phyloP scores from a whole-genome alignment of 1,140 invertebrate genomes.

The Pseudomyrmex pallidus region DNA sequence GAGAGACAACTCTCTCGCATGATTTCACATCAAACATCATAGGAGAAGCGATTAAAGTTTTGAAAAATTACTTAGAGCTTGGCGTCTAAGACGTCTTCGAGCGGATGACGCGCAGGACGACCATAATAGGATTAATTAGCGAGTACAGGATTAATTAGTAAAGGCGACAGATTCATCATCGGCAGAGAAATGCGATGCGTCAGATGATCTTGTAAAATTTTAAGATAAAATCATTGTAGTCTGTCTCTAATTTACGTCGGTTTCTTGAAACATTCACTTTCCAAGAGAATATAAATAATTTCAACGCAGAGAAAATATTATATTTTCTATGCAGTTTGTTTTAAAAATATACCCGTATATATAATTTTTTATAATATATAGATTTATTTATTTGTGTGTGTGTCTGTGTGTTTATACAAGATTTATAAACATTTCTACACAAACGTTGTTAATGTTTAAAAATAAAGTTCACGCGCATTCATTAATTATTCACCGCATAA shows the following conservation, averaged over 20 bases:
- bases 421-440: no score
- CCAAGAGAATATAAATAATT: neutral
- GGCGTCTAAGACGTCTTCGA: neutral
- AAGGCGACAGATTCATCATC: neutral
- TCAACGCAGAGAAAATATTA: neutral
- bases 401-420: no score
- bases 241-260: constrained; percentile 14
- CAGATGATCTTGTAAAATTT: constrained; percentile 27
- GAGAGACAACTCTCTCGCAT: neutral
- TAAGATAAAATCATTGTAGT: constrained; percentile 28
- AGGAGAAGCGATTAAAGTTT: neutral
- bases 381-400: neutral
- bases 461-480: neutral
- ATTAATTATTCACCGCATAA: constrained; percentile 37
- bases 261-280: constrained; percentile 1
- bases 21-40: neutral
- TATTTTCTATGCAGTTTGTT: neutral
- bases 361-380: neutral
- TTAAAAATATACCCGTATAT: no score
- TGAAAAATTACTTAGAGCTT: constrained; percentile 9
- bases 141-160: constrained; percentile 25
- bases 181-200: constrained; percentile 23
- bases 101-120: neutral
- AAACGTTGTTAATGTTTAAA: constrained; percentile 2
- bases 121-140: constrained; percentile 33